Conservation (phyloP, 2,113 vertebrate genomes). For the Budorcas taxicolor region DNA sequence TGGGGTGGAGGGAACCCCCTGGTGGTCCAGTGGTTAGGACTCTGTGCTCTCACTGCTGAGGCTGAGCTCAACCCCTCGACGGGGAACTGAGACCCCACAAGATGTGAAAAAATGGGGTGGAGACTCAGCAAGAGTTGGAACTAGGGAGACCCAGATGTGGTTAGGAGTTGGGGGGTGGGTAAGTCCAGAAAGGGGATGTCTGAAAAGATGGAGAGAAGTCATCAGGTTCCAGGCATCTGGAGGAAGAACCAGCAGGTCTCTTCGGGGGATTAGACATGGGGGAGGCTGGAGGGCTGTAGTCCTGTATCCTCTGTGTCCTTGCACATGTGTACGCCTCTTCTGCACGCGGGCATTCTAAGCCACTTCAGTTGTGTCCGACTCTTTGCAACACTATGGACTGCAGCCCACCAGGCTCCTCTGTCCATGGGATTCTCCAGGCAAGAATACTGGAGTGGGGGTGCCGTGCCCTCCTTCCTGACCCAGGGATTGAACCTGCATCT, state of each 20-base stretch:
- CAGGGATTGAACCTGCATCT: not conserved
- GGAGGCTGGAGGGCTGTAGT: not conserved
- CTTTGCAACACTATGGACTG: not conserved
- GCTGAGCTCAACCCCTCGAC: not conserved
- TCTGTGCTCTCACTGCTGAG: not conserved
- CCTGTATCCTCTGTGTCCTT: not conserved
- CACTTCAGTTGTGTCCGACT: not conserved
- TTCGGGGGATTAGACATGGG: accelerated
- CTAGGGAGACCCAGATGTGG: not conserved
- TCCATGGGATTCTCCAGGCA: not conserved
- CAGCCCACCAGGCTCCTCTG: not conserved
- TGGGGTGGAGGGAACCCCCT: not conserved
- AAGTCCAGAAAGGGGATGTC: not conserved
- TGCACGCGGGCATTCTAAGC: accelerated
- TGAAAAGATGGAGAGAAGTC: not conserved
- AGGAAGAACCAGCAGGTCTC: not conserved
- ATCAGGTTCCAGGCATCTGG: not conserved
- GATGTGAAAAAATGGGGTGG: not conserved
- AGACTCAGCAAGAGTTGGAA: not conserved
- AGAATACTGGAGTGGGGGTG: not conserved
- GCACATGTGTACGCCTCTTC: not conserved
- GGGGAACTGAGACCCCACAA: not conserved
- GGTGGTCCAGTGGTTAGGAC: not conserved
- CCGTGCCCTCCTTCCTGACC: not conserved
- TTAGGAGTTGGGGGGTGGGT: accelerated